phyloP scores from a whole-genome alignment of 1,140 invertebrate species.

The Drosophila equinoxialis region DNA sequence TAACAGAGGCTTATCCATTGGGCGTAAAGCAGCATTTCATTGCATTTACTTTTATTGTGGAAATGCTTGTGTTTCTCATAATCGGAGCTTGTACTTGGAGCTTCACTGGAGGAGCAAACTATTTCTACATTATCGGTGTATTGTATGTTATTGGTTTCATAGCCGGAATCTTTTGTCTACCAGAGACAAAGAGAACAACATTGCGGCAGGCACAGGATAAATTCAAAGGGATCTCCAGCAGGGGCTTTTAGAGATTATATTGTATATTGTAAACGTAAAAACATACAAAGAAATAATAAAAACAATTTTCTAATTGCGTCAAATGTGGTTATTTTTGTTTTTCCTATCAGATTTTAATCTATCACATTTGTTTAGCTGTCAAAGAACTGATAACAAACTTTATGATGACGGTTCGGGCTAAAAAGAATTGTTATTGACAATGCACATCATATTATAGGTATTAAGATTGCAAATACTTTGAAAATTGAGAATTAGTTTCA shows the following conservation, averaged over 20 bases:
- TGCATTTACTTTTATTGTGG: constrained; percentile 47
- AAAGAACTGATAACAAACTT: neutral
- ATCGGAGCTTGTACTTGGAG: constrained; percentile 19
- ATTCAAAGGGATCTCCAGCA: constrained; percentile 45
- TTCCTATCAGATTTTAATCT: constrained; percentile 1
- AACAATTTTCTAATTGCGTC: no score
- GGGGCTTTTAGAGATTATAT: constrained; percentile 19
- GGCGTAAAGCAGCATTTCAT: constrained; percentile 61
- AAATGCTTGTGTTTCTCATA: constrained; percentile 58
- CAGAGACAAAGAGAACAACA: constrained; percentile 59
- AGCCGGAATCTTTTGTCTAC: constrained; percentile 40
- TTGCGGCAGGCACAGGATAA: constrained; percentile 57
- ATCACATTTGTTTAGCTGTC: neutral
- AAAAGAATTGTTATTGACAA: neutral
- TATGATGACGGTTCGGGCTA: neutral
- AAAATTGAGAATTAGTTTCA: neutral
- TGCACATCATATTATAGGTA: neutral
- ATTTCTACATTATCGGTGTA: constrained; percentile 48
- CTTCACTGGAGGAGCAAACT: neutral
- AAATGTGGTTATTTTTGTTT: neutral
- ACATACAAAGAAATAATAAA: neutral
- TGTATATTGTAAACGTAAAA: neutral
- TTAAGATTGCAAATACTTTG: neutral
- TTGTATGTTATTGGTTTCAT: constrained; percentile 47
- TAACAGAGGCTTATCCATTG: constrained; percentile 60